Evolutionary conservation across 2,113 vertebrate species (phyloP), one percentile per base, ranked within the genome.

Genomic region (Noturus placidus): DNA sequence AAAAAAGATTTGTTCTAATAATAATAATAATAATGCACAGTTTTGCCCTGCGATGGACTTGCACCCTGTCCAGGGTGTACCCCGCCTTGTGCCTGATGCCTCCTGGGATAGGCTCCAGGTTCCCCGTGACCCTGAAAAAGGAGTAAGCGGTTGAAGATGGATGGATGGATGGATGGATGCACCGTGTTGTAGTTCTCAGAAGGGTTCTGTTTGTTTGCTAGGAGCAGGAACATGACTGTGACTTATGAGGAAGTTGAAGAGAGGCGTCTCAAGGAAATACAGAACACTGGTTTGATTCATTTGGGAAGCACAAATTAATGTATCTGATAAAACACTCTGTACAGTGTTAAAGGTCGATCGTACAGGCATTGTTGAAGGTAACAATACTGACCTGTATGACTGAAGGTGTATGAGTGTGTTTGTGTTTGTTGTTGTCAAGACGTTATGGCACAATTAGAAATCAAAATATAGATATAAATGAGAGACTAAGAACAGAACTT

Each of bases 131-230:
- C n/a, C n/a, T n/a, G n/a, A n/a, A n/a, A n/a, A n/a, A n/a, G n/a
- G n/a, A n/a, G n/a, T n/a, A n/a, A n/a, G n/a, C n/a, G n/a, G n/a
- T n/a, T n/a, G n/a, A n/a, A n/a, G n/a, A n/a, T n/a, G n/a, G n/a
- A n/a, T n/a, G n/a, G n/a, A n/a, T n/a, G n/a, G n/a, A n/a, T n/a
- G n/a, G n/a, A n/a, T n/a, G n/a, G n/a, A n/a, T 50, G 8, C 17
- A 38, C 65, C 54, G 83, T 74, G 30, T 46, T 52, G 35, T 63
- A 70, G 72, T 80, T 57, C 54, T 20, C 78, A 57, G 63, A 76
- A 61, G 69, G 22, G 17, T 46, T 67, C 59, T 77, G 46, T 84
- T 85, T 77, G 69, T 80, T 86, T 35, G 14, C 27, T 17, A 54
- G 46, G 38, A 74, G 38, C 83, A 52, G 27, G 13, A 13, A 72